Base-by-base conservation (phyloP, 1,140 invertebrate genomes). In the Drosophila sucinea region DNA sequence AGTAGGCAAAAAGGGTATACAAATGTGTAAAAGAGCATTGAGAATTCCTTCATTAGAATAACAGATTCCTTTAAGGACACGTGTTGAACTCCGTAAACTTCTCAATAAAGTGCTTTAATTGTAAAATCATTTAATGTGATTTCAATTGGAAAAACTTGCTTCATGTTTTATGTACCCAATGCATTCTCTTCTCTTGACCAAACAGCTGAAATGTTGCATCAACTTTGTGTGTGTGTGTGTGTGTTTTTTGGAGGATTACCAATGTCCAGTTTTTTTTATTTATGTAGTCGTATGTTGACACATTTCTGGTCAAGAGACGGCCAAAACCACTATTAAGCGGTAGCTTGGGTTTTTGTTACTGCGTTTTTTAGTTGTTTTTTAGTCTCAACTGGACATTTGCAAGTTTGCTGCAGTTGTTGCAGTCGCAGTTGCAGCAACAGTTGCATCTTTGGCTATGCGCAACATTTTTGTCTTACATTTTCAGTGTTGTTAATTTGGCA, bases 361-460 rank as follows among this genome's bases (percentile, higher is more conserved):
- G 11, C 57, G 23, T 29, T 44, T 32, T 4, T 29, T 11, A n/a
- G 17, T 33, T 23, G 25, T 30, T 55, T 17, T 56, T 58, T 58
- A 32, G 47, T 64, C 58, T 47, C 66, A 72, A 61, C 73, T 64
- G 60, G 35, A 47, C 60, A 70, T 77, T 70, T 77, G 74, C 74
- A 76, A 74, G 63, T 35, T 4, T 27, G 51, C 33, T 58, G 55
- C 38, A 17, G 41, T 64, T 57, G 58, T 40, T 30, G 66, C 70
- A 73, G 73, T 35, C 8, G 33, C 33, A 35, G 41, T 61, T 55
- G 56, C 17, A 17, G 17, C 57, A 27, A 60, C 72, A 75, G 73
- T 77, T 77, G 74, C 74, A 76, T 77, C 74, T 77, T 70, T 76
- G 72, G 72, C 60, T 76, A 61, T 44, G 35, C 38, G 73, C 73